Conservation (phyloP, 2,888 invertebrate species). For the Brachypalpus laphriformis region DNA sequence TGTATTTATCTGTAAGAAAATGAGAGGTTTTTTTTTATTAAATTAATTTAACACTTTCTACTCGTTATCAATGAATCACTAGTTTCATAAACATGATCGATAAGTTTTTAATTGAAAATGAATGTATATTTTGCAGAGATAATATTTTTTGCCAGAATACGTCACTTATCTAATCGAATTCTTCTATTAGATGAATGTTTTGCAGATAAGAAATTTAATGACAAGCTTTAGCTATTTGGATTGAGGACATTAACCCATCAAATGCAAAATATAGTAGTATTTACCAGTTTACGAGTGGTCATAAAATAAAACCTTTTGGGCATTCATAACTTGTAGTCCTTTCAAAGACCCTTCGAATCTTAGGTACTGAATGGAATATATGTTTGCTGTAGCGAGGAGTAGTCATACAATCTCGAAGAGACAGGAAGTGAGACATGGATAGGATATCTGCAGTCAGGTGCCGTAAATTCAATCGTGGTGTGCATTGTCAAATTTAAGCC, state of each 20-base stretch:
- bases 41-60: constrained; percentile 5
- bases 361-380: no score
- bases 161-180: constrained; percentile 24
- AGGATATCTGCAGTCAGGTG: not conserved
- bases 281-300: no score
- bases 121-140: constrained; percentile 30
- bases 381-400: no score
- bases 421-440: not conserved
- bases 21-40: constrained; percentile 2
- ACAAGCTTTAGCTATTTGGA: not conserved
- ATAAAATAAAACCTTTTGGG: not conserved
- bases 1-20: constrained; percentile 32
- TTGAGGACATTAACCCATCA: not conserved
- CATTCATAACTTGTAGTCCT: no score
- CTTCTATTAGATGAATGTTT: not conserved
- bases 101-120: constrained; percentile 53
- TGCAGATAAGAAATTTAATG: not conserved
- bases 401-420: not conserved
- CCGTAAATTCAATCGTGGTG: not conserved
- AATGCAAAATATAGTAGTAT: not conserved
- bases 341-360: no score
- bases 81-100: constrained; percentile 37
- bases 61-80: constrained; percentile 17
- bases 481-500: not conserved
- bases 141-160: constrained; percentile 4